phyloP scores from a whole-genome alignment of 2,888 invertebrate species.

The Rhingia campestris region DNA sequence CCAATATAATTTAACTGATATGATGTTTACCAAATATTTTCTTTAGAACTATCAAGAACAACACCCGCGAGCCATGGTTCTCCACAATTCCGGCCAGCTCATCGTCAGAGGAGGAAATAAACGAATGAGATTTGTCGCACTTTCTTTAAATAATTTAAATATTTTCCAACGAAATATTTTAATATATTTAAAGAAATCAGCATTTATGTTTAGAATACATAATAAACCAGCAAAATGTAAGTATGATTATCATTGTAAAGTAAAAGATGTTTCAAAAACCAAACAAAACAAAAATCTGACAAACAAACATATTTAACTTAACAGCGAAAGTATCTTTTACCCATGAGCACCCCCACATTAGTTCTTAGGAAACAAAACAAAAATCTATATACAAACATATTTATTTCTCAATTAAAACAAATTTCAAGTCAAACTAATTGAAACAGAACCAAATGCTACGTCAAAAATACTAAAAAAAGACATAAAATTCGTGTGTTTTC shows the following conservation, averaged over 20 bases:
- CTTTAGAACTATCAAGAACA: constrained; percentile 83
- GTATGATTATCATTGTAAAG: constrained; percentile 46
- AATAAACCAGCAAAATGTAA: constrained; percentile 45
- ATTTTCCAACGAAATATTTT: constrained; percentile 43
- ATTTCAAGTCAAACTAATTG: constrained; percentile 27
- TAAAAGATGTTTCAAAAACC: constrained; percentile 36
- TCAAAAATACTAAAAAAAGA: constrained; percentile 24
- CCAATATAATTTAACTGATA: background rate
- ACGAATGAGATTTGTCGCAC: constrained; percentile 83
- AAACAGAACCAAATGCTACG: constrained; percentile 67
- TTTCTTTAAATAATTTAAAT: constrained; percentile 80
- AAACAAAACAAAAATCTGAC: constrained; percentile 1
- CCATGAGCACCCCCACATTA: constrained; percentile 42
- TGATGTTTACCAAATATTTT: background rate
- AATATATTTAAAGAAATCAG: constrained; percentile 68
- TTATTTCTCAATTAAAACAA: constrained; percentile 24
- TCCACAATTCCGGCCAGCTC: constrained; percentile 86
- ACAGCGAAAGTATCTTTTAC: constrained; percentile 63
- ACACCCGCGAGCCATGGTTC: constrained; percentile 85
- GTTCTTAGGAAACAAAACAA: constrained; percentile 24
- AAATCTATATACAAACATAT: constrained; percentile 19
- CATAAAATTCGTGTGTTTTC: constrained; percentile 21
- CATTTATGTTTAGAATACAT: constrained; percentile 20
- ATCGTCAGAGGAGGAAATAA: constrained; percentile 83
- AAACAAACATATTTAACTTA: constrained; percentile 11